These are phyloP conservation scores for Bombus huntii DNA, from an alignment of 1,140 invertebrate species.

Conservation along the genomic window DNA sequence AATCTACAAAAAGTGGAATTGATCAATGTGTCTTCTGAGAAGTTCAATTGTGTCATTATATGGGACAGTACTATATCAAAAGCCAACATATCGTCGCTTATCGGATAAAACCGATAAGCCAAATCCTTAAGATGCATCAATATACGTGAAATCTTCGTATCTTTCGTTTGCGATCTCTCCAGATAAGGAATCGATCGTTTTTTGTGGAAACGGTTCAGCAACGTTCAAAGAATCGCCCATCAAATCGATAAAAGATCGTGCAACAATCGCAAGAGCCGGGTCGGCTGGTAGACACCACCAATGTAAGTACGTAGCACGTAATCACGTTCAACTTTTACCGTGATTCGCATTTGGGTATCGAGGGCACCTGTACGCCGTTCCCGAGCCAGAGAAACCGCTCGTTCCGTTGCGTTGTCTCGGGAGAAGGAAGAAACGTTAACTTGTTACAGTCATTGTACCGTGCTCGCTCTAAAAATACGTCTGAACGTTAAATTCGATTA, in stretches of 20 bases:
- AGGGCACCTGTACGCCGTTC: constrained; percentile 64
- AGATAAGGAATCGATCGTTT: background rate
- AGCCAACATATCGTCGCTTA: too few species aligned
- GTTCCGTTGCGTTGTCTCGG: constrained; percentile 22
- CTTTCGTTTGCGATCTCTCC: background rate
- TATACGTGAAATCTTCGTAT: background rate
- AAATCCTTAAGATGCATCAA: too few species aligned
- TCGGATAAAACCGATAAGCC: too few species aligned
- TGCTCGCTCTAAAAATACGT: background rate
- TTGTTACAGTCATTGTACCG: constrained; percentile 22
- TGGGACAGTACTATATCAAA: too few species aligned
- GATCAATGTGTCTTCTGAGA: too few species aligned
- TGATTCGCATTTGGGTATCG: constrained; percentile 72
- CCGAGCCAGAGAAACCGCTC: constrained; percentile 51
- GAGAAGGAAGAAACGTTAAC: constrained; percentile 23
- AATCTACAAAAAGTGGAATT: too few species aligned
- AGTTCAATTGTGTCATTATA: too few species aligned
- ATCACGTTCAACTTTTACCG: constrained; percentile 70
- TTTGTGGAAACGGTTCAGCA: background rate
- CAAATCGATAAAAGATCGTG: background rate
- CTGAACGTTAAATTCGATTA: background rate
- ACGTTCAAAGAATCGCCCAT: too few species aligned
- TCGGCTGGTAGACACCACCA: background rate
- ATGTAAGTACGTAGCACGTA: constrained; percentile 56
- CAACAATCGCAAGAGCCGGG: background rate